These are phyloP conservation scores for Nasonovia ribisnigri DNA, from an alignment of 2,888 invertebrate genomes.

Conservation along the genomic window DNA sequence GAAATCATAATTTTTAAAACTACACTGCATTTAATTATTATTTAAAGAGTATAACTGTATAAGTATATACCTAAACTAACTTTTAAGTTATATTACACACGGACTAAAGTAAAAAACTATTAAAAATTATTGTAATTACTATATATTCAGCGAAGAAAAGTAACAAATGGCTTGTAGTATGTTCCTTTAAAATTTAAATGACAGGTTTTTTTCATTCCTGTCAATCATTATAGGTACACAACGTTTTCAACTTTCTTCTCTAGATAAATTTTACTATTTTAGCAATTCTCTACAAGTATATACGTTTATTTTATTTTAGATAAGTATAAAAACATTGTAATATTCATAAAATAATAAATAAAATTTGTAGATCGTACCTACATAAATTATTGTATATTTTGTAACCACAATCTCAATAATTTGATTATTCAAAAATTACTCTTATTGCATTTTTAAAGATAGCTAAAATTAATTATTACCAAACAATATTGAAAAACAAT, in stretches of 20 bases:
- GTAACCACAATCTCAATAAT: background rate
- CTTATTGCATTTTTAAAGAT: background rate
- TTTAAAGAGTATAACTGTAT: background rate
- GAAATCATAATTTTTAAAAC: background rate
- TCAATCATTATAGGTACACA: background rate
- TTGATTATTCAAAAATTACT: background rate
- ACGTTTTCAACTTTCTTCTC: background rate
- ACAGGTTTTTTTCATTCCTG: background rate
- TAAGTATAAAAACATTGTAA: background rate
- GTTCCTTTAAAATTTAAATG: background rate
- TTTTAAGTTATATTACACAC: background rate
- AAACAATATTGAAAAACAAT: background rate
- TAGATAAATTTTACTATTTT: background rate
- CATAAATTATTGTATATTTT: background rate
- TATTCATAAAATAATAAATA: background rate
- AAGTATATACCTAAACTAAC: background rate
- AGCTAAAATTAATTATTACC: background rate
- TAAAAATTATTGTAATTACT: background rate
- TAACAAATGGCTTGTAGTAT: background rate
- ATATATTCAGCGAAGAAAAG: background rate
- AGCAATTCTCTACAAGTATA: background rate
- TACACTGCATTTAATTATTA: background rate
- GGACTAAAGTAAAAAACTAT: background rate
- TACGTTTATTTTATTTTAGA: background rate
- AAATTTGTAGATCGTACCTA: background rate